Evolutionary conservation across 2,113 vertebrate genomes (phyloP).

Genomic region (Pithys albifrons): DNA sequence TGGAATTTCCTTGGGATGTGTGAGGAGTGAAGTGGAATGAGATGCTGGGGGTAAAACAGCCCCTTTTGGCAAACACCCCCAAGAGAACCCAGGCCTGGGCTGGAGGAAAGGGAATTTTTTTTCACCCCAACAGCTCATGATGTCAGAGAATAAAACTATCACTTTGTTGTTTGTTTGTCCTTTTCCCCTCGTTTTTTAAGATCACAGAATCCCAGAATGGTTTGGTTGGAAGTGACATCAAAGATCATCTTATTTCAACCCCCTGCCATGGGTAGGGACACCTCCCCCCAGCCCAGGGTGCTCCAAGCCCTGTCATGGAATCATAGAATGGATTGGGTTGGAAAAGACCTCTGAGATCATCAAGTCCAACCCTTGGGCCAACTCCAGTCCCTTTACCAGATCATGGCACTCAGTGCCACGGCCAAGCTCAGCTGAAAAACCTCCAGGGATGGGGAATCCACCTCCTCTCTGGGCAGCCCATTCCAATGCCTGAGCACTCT

Average conservation of each 20-base stretch:
- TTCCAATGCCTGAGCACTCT: too few species aligned
- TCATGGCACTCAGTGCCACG: too few species aligned
- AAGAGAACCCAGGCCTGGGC: too few species aligned
- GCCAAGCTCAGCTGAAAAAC: too few species aligned
- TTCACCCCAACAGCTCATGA: accelerated
- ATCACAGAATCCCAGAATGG: neutral
- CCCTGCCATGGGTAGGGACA: neutral
- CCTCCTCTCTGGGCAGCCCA: too few species aligned
- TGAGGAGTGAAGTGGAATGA: neutral
- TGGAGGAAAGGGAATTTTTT: too few species aligned
- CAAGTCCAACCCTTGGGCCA: too few species aligned
- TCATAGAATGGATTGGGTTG: too few species aligned
- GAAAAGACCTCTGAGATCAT: too few species aligned
- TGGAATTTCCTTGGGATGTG: accelerated
- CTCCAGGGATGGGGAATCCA: too few species aligned
- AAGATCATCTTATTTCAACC: accelerated
- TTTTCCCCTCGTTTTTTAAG: neutral
- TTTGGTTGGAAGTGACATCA: neutral
- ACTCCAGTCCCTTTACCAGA: too few species aligned
- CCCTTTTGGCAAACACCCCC: neutral
- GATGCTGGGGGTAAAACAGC: accelerated
- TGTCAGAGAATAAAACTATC: accelerated
- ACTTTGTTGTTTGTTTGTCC: accelerated
- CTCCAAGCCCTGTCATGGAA: accelerated
- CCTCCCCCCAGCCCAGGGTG: accelerated